Conservation (phyloP, 2,113 vertebrate genomes). For the Chaetodon auriga region DNA sequence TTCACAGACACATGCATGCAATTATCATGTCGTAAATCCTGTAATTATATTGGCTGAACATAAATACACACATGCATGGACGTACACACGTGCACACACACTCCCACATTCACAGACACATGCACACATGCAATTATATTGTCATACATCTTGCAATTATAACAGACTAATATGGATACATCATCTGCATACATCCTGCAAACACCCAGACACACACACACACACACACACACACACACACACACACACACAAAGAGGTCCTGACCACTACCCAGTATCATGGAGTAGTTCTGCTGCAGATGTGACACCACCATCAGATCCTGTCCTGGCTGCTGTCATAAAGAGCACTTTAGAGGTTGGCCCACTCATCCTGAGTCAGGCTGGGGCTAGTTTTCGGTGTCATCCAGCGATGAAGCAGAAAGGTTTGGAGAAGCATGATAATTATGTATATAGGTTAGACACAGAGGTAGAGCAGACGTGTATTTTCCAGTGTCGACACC, state of each 20-base stretch:
- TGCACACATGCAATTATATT: slow-evolving; percentile 58
- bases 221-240: slow-evolving; percentile 32
- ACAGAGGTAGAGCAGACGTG: background rate
- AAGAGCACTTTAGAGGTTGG: slow-evolving; percentile 9
- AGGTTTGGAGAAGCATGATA: slow-evolving; percentile 2
- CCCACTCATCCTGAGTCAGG: background rate
- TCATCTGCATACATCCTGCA: slow-evolving; percentile 5
- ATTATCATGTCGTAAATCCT: slow-evolving; percentile 61
- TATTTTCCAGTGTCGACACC: background rate
- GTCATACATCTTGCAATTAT: slow-evolving; percentile 66
- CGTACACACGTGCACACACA: slow-evolving; percentile 4
- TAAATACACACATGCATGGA: slow-evolving; percentile 30
- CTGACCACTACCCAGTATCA: slow-evolving; percentile 12
- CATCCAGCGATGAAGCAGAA: slow-evolving; percentile 2
- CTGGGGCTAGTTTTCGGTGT: background rate
- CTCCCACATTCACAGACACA: background rate
- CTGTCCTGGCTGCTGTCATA: background rate
- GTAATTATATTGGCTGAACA: slow-evolving; percentile 41
- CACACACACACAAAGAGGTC: slow-evolving; percentile 20
- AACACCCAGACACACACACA: background rate
- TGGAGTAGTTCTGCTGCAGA: background rate
- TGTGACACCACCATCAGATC: background rate
- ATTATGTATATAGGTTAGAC: slow-evolving; percentile 23
- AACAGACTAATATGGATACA: slow-evolving; percentile 39
- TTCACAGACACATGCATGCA: slow-evolving; percentile 38